A percentile compares a stretch with the other conserved stretches of the same genome.
phyloP scores from a whole-genome alignment of 2,113 vertebrate genomes.

The Dromaius novaehollandiae region DNA sequence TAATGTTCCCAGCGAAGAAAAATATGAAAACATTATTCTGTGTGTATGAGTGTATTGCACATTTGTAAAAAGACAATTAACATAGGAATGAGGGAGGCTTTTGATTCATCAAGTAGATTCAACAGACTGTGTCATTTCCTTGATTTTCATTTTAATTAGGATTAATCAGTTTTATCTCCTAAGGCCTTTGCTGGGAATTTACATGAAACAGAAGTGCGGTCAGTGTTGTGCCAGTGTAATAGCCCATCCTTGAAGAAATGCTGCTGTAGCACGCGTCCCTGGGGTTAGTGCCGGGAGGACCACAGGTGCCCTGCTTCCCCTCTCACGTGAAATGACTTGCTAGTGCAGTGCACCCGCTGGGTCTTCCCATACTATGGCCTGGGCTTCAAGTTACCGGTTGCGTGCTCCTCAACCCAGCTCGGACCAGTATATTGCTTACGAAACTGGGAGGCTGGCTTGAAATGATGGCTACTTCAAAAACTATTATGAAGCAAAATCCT shows the following conservation, averaged over 20 bases:
- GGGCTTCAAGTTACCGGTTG: not conserved
- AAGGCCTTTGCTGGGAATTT: constrained; percentile 45
- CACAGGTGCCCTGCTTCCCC: not conserved
- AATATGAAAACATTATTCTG: constrained; percentile 40
- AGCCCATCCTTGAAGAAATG: constrained; percentile 36
- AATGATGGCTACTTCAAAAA: not conserved
- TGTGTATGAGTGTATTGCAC: not conserved
- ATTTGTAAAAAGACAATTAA: constrained; percentile 65
- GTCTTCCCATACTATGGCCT: not conserved
- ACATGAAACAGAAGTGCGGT: constrained; percentile 18
- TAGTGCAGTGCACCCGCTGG: not conserved
- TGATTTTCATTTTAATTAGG: constrained; percentile 69
- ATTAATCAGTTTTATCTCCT: constrained; percentile 67
- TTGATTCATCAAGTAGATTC: constrained; percentile 66
- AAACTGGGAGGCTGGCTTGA: not conserved
- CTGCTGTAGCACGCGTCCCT: not conserved
- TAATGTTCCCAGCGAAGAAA: constrained; percentile 30
- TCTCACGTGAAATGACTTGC: not conserved
- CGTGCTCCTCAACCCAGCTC: not conserved
- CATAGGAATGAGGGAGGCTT: constrained; percentile 63
- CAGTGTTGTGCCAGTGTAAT: constrained; percentile 37
- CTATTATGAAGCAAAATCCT: not conserved
- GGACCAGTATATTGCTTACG: not conserved
- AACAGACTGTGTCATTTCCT: constrained; percentile 65
- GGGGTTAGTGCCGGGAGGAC: not conserved